Evolutionary conservation across 1,140 invertebrate species (phyloP).

Genomic region (Carcinoscorpius rotundicauda): DNA sequence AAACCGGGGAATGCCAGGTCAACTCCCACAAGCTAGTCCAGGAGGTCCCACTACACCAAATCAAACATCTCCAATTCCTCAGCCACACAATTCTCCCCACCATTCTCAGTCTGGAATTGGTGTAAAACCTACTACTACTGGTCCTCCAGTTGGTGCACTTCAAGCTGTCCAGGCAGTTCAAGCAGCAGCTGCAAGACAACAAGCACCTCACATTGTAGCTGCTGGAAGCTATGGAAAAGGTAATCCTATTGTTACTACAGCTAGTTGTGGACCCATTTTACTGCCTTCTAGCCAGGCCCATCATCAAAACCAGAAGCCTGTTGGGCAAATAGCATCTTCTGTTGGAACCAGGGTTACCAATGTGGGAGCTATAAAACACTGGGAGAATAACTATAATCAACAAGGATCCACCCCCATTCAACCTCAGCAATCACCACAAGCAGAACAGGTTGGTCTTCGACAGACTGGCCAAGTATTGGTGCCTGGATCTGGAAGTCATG

Average conservation of each 20-base stretch:
- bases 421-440: slow-evolving; percentile 9
- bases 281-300: slow-evolving; percentile 10
- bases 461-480: not conserved
- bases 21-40: slow-evolving; percentile 17
- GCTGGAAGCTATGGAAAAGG: slow-evolving; percentile 46
- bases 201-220: slow-evolving; percentile 48
- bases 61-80: slow-evolving; percentile 24
- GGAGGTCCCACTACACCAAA: slow-evolving; percentile 15
- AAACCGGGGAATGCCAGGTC: slow-evolving; percentile 14
- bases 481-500: not conserved
- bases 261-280: slow-evolving; percentile 6
- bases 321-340: too few species aligned
- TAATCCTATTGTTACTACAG: slow-evolving; percentile 35
- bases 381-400: slow-evolving; percentile 27
- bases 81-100: slow-evolving; percentile 30
- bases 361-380: slow-evolving; percentile 52
- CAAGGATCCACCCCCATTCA: not conserved
- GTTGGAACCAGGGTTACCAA: slow-evolving; percentile 50
- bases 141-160: slow-evolving; percentile 65
- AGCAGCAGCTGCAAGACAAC: slow-evolving; percentile 74
- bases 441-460: slow-evolving; percentile 4
- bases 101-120: slow-evolving; percentile 29
- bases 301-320: slow-evolving; percentile 13
- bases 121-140: slow-evolving; percentile 52
- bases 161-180: slow-evolving; percentile 84